These are phyloP conservation scores for Choloepus hoffmanni DNA, from an alignment of 2,113 vertebrate species.

Conservation along the genomic window DNA sequence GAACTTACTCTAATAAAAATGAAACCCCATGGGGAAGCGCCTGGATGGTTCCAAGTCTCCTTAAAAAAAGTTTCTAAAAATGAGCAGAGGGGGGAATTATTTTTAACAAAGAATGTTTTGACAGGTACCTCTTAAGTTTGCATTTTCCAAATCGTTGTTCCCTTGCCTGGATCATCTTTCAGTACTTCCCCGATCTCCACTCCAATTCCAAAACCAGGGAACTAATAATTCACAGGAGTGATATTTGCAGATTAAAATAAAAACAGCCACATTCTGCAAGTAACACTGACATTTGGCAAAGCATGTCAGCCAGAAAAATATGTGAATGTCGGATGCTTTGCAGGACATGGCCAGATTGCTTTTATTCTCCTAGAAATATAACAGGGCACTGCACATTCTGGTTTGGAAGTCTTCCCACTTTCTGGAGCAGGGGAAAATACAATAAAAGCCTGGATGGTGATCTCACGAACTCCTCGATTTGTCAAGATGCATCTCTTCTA, in stretches of 20 bases:
- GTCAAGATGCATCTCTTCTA: slow-evolving; percentile 60
- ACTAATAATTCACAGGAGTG: slow-evolving; percentile 56
- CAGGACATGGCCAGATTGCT: slow-evolving; percentile 77
- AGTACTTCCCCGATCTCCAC: slow-evolving; percentile 33
- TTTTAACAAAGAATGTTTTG: slow-evolving; percentile 65
- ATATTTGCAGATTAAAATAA: slow-evolving; percentile 76
- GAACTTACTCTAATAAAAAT: neutral
- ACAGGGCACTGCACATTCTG: slow-evolving; percentile 16
- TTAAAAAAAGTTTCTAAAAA: slow-evolving; percentile 41
- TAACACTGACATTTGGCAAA: slow-evolving; percentile 73
- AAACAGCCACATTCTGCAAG: slow-evolving; percentile 76
- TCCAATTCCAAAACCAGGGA: slow-evolving; percentile 73
- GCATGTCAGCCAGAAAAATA: slow-evolving; percentile 73
- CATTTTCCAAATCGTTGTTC: slow-evolving; percentile 67
- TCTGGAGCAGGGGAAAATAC: slow-evolving; percentile 30
- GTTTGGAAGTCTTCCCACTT: slow-evolving; percentile 66
- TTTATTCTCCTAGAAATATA: slow-evolving; percentile 81
- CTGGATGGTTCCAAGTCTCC: neutral
- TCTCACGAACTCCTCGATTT: slow-evolving; percentile 48
- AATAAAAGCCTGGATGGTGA: slow-evolving; percentile 67
- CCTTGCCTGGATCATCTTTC: slow-evolving; percentile 66
- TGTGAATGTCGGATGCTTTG: slow-evolving; percentile 57
- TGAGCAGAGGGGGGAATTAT: neutral
- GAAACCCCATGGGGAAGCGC: neutral
- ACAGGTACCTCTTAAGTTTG: slow-evolving; percentile 66